Evolutionary conservation across 2,888 invertebrate species (phyloP).

Genomic region (Allolobophora icterica): DNA sequence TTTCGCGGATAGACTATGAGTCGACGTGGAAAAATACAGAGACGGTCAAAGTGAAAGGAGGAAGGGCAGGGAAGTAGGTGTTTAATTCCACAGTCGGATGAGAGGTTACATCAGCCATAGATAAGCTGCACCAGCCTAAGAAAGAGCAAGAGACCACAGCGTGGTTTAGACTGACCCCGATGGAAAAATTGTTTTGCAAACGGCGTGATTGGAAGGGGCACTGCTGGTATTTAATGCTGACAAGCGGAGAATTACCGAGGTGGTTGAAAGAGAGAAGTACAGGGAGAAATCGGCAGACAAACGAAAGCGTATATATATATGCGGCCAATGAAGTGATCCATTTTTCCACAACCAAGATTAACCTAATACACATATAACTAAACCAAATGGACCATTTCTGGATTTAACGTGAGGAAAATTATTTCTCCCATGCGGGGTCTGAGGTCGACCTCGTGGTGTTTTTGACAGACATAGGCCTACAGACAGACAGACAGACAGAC

Average conservation of each 20-base stretch:
- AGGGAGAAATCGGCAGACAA: too few relatives aligned
- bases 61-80: not conserved
- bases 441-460: too few relatives aligned
- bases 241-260: not conserved
- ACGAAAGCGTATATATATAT: not conserved
- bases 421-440: too few relatives aligned
- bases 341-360: not conserved
- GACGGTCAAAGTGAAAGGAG: not conserved
- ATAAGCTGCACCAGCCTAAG: not conserved
- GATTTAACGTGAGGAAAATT: too few relatives aligned
- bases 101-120: not conserved
- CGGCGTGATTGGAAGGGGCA: not conserved
- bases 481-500: too few relatives aligned
- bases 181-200: not conserved
- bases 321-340: not conserved
- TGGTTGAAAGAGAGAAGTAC: not conserved
- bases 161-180: not conserved
- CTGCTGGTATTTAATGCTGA: not conserved
- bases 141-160: not conserved
- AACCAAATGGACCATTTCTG: not conserved
- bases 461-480: too few relatives aligned
- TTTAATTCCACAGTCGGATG: not conserved
- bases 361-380: not conserved
- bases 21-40: conserved; percentile 15
- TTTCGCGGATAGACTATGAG: not conserved